phyloP scores from a whole-genome alignment of 2,113 vertebrate genomes.

The human (Homo sapiens) region GRCh38 chr1:103037501-103038000 shows the following conservation, averaged over 20 bases:
- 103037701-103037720: background rate
- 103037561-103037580: background rate
- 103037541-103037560: background rate
- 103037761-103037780: background rate
- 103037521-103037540: background rate
- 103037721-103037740: background rate
- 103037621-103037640: background rate
- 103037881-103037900: background rate
- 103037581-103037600: background rate
- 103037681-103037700: background rate
- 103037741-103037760: background rate
- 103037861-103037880: background rate
- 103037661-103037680: background rate
- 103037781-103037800: background rate
- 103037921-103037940: background rate
- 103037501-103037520: background rate
- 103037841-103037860: background rate
- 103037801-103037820: background rate
- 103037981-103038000: background rate
- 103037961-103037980: background rate
- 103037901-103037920: background rate
- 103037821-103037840: background rate
- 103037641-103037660: background rate
- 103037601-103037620: background rate
- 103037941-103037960: background rate